phyloP scores from a whole-genome alignment of 1,140 invertebrate genomes.

The Heliconius eleuchia region DNA sequence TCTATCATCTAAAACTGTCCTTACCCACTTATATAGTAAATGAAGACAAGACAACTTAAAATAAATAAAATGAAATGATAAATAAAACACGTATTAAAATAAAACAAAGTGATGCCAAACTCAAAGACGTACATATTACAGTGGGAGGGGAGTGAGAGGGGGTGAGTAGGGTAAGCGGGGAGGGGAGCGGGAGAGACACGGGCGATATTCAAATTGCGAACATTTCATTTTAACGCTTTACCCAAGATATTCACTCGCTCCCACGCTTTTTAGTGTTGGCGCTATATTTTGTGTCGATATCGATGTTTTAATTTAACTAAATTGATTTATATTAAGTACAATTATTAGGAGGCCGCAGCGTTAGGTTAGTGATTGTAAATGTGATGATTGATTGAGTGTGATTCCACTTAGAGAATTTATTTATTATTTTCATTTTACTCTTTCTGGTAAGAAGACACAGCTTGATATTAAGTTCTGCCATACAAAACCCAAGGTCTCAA shows the following conservation, averaged over 20 bases:
- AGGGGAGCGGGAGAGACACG: constrained; percentile 22
- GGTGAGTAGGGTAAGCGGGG: constrained; percentile 23
- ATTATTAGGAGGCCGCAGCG: too few species aligned
- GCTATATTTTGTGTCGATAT: constrained; percentile 16
- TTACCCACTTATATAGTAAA: neutral
- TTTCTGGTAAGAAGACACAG: too few species aligned
- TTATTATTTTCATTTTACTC: too few species aligned
- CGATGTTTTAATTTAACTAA: neutral
- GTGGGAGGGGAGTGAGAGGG: neutral
- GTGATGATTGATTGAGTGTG: too few species aligned
- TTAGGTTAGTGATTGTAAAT: too few species aligned
- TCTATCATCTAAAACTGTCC: neutral
- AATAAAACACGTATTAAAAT: constrained; percentile 7
- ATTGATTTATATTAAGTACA: neutral
- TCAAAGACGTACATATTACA: constrained; percentile 15
- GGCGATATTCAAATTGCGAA: constrained; percentile 79
- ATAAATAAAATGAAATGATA: neutral
- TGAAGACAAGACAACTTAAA: neutral
- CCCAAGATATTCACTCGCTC: constrained; percentile 76
- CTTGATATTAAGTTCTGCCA: too few species aligned
- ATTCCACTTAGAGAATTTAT: too few species aligned
- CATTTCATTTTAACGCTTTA: constrained; percentile 81
- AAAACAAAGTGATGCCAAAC: constrained; percentile 12
- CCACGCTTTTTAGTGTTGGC: constrained; percentile 59
- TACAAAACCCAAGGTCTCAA: too few species aligned